phyloP scores from a whole-genome alignment of 2,113 vertebrate species.

The Chitala chitala region DNA sequence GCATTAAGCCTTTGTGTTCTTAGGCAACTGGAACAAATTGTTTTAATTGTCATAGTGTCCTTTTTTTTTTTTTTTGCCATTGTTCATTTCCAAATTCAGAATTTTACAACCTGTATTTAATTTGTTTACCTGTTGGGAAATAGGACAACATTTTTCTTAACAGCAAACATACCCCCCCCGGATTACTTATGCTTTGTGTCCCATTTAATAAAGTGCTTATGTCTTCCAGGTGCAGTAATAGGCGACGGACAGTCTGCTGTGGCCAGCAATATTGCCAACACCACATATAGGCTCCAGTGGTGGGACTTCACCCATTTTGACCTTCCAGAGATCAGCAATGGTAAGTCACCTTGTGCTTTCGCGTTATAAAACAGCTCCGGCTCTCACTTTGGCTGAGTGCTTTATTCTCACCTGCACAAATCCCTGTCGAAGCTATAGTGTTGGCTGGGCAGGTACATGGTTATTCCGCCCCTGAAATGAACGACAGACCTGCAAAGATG shows the following conservation, averaged over 20 bases:
- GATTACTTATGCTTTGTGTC: background rate
- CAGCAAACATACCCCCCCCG: too few species aligned
- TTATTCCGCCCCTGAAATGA: too few species aligned
- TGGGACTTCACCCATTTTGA: constrained; percentile 99
- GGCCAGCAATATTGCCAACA: constrained; percentile 98
- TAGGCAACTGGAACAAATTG: background rate
- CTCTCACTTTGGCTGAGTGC: too few species aligned
- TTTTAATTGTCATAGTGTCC: background rate
- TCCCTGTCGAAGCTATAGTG: too few species aligned
- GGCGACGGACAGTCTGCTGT: constrained; percentile 96
- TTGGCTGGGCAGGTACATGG: too few species aligned
- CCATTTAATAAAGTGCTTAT: background rate
- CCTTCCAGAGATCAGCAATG: constrained; percentile 97
- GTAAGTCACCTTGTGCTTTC: constrained; percentile 62
- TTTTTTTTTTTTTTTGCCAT: background rate
- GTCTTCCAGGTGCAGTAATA: constrained; percentile 81
- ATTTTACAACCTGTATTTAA: too few species aligned
- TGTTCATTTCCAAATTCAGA: too few species aligned
- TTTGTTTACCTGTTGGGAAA: too few species aligned
- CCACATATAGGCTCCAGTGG: constrained; percentile 96
- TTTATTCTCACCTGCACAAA: too few species aligned
- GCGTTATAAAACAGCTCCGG: too few species aligned
- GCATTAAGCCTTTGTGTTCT: constrained; percentile 18
- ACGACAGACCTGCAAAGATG: too few species aligned
- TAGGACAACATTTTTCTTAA: too few species aligned